Evolutionary conservation across 2,888 invertebrate species (phyloP).

Genomic region (Acleris cristana): DNA sequence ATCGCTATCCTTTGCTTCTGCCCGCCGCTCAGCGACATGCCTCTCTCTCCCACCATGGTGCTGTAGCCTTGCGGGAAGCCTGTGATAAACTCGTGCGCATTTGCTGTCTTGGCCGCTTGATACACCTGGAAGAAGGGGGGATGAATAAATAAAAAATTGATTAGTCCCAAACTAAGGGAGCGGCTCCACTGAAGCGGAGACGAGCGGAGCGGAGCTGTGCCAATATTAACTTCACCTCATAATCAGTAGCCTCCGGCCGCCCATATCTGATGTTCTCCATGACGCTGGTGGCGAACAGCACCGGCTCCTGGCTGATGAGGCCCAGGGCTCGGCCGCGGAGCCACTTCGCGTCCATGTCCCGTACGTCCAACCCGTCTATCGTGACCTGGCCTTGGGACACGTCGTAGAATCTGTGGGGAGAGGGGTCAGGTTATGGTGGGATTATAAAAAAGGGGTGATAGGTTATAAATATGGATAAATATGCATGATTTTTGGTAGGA

Average conservation of each 20-base stretch:
- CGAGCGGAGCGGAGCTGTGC: too few species aligned
- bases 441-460: not conserved
- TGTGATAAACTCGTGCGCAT: constrained; percentile 95
- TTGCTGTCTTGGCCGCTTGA: constrained; percentile 92
- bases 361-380: constrained; percentile 90
- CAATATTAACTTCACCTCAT: too few species aligned
- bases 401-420: constrained; percentile 89
- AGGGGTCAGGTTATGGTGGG: constrained; percentile 21
- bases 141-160: too few species aligned
- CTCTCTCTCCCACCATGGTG: constrained; percentile 95
- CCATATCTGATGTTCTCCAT: constrained; percentile 98
- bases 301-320: constrained; percentile 96
- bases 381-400: constrained; percentile 87
- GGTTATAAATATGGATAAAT: too few species aligned
- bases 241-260: constrained; percentile 86
- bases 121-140: constrained; percentile 83
- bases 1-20: constrained; percentile 98
- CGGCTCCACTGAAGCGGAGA: too few species aligned
- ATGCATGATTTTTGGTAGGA: too few species aligned
- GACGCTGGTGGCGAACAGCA: constrained; percentile 95
- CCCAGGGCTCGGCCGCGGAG: constrained; percentile 92
- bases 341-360: constrained; percentile 91
- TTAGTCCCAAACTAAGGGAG: too few species aligned
- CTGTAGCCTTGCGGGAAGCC: constrained; percentile 92
- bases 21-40: constrained; percentile 96